phyloP scores from a whole-genome alignment of 2,797 vertebrate species.

The Mormyrops boulengeri region DNA sequence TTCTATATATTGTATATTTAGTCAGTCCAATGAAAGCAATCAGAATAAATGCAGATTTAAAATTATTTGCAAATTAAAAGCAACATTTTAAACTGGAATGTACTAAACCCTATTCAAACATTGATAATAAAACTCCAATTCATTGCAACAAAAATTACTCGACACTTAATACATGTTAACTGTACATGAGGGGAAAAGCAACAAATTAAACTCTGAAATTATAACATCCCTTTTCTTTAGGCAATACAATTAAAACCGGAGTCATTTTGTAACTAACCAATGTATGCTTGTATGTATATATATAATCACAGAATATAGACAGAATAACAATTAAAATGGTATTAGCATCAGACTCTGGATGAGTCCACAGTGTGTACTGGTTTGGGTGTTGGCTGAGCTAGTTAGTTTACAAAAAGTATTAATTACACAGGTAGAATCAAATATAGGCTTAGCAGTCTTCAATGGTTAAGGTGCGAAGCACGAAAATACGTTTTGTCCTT shows the following conservation, averaged over 20 bases:
- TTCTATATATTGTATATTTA: slow-evolving; percentile 38
- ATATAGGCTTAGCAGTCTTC: slow-evolving; percentile 32
- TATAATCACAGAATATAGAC: slow-evolving; percentile 30
- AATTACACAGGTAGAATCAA: slow-evolving; percentile 32
- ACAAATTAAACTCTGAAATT: slow-evolving; percentile 64
- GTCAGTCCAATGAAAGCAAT: slow-evolving; percentile 50
- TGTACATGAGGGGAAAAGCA: slow-evolving; percentile 61
- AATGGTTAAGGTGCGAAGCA: slow-evolving; percentile 26
- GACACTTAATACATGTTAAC: slow-evolving; percentile 67
- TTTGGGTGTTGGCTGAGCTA: slow-evolving; percentile 49
- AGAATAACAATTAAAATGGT: slow-evolving; percentile 67
- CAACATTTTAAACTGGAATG: slow-evolving; percentile 69
- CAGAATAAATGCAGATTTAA: slow-evolving; percentile 69
- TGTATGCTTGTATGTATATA: not conserved
- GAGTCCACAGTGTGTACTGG: slow-evolving; percentile 54
- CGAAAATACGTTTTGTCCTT: slow-evolving; percentile 50
- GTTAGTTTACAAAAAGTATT: slow-evolving; percentile 62
- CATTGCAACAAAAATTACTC: slow-evolving; percentile 32
- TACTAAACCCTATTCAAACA: slow-evolving; percentile 50
- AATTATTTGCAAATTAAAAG: slow-evolving; percentile 55
- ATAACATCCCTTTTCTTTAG: slow-evolving; percentile 77
- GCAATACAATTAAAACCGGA: slow-evolving; percentile 74
- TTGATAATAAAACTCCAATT: slow-evolving; percentile 65
- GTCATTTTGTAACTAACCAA: slow-evolving; percentile 51
- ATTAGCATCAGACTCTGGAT: slow-evolving; percentile 67